These are phyloP conservation scores for Dichetophora obliterata DNA, from an alignment of 2,888 invertebrate species.

Conservation along the genomic window DNA sequence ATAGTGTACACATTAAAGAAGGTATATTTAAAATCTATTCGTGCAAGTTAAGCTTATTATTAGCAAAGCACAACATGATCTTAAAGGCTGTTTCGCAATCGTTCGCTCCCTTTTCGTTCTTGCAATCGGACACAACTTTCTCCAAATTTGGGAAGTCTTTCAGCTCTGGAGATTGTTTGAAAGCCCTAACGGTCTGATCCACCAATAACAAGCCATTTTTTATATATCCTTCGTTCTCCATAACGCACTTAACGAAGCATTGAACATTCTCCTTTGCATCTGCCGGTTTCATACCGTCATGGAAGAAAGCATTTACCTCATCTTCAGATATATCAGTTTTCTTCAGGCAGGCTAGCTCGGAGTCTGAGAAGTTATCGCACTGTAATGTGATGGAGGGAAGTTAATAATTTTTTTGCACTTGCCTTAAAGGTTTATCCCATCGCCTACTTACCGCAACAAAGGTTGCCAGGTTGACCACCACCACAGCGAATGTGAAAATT, in stretches of 20 bases:
- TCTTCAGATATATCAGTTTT: constrained; percentile 51
- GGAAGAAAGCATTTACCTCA: constrained; percentile 53
- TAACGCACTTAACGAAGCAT: constrained; percentile 60
- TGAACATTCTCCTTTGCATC: constrained; percentile 57
- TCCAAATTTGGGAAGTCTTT: constrained; percentile 52
- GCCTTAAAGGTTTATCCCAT: not conserved
- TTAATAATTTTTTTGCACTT: not conserved
- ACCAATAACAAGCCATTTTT: constrained; percentile 57
- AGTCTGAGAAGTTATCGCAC: not conserved
- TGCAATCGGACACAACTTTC: constrained; percentile 57
- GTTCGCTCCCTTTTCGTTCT: constrained; percentile 56
- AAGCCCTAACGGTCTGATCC: constrained; percentile 45
- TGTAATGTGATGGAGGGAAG: too few relatives aligned
- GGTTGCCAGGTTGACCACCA: not conserved
- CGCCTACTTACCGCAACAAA: not conserved
- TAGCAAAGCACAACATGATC: constrained; percentile 54
- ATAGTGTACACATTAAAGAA: too few relatives aligned
- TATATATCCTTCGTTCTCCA: constrained; percentile 61
- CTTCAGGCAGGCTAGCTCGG: constrained; percentile 52
- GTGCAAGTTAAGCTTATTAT: too few relatives aligned
- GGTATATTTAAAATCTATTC: too few relatives aligned
- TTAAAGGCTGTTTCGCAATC: constrained; percentile 63
- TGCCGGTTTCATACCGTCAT: constrained; percentile 49
- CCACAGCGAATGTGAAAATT: not conserved
- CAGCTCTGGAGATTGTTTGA: constrained; percentile 52